phyloP scores from a whole-genome alignment of 2,797 vertebrate species.

The Melanotaenia trifasciata region DNA sequence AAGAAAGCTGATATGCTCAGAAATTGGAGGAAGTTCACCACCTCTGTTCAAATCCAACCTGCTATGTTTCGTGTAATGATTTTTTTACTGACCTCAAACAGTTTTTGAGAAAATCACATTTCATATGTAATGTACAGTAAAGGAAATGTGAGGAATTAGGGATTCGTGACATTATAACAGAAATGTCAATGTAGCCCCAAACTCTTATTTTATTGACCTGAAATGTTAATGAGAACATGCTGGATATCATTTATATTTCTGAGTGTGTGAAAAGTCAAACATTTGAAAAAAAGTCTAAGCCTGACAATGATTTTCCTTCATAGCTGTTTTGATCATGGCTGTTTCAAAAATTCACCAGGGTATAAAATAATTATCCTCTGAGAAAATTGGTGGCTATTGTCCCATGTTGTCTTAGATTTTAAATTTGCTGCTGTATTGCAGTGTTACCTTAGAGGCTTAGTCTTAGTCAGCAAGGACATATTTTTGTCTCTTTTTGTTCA shows the following conservation, averaged over 20 bases:
- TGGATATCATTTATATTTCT: no score
- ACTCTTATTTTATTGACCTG: neutral
- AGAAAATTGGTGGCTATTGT: neutral
- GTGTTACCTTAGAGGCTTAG: neutral
- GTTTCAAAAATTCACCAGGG: no score
- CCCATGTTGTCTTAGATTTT: neutral
- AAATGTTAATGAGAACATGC: no score
- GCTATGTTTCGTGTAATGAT: neutral
- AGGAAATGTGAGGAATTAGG: neutral
- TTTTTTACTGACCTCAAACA: neutral
- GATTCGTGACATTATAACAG: no score
- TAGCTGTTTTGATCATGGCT: no score
- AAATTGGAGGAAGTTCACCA: neutral
- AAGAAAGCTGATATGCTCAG: neutral
- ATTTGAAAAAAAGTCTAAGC: no score
- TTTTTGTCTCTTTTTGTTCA: no score
- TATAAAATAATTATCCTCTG: no score
- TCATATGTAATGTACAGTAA: neutral
- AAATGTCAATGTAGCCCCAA: no score
- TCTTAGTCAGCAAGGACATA: neutral
- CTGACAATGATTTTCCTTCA: no score
- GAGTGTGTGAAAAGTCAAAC: no score
- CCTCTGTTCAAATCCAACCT: neutral
- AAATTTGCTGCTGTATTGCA: neutral
- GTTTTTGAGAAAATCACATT: neutral